Percentiles rank a stretch among this genome's conserved stretches.
These are phyloP conservation scores for Oxyura jamaicensis DNA, from an alignment of 2,113 vertebrate species.

Conservation along the genomic window DNA sequence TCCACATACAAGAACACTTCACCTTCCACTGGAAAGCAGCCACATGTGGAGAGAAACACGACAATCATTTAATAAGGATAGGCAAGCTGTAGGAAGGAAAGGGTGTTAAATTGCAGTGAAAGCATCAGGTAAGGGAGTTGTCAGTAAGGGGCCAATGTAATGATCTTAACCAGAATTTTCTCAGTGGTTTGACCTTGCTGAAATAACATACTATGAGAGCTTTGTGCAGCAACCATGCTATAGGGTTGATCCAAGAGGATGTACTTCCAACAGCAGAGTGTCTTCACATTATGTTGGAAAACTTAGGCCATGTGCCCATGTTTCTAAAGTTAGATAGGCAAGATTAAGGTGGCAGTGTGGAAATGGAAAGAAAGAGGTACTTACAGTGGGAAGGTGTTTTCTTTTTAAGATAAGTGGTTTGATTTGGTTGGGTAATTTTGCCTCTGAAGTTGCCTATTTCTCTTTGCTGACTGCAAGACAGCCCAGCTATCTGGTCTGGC, in stretches of 20 bases:
- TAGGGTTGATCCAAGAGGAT: fast-evolving
- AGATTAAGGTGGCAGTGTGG: background rate
- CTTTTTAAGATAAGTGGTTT: background rate
- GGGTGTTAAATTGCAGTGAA: background rate
- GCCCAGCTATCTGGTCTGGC: background rate
- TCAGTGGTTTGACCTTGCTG: background rate
- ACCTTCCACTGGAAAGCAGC: slow-evolving; percentile 24
- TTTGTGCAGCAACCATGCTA: fast-evolving
- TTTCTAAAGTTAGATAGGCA: background rate
- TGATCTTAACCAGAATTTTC: background rate
- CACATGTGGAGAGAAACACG: background rate
- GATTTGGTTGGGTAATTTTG: background rate
- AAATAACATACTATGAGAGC: background rate
- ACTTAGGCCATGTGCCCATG: background rate
- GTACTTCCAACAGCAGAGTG: background rate
- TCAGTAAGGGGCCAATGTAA: background rate
- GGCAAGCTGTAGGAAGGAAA: background rate
- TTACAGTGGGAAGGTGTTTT: background rate
- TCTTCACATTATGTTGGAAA: fast-evolving
- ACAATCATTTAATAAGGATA: fast-evolving
- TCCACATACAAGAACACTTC: background rate
- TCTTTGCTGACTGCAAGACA: background rate
- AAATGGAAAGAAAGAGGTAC: background rate
- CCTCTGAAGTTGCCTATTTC: background rate
- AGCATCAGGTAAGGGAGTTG: background rate